phyloP scores from a whole-genome alignment of 2,797 vertebrate species.

The Danio albolineatus region DNA sequence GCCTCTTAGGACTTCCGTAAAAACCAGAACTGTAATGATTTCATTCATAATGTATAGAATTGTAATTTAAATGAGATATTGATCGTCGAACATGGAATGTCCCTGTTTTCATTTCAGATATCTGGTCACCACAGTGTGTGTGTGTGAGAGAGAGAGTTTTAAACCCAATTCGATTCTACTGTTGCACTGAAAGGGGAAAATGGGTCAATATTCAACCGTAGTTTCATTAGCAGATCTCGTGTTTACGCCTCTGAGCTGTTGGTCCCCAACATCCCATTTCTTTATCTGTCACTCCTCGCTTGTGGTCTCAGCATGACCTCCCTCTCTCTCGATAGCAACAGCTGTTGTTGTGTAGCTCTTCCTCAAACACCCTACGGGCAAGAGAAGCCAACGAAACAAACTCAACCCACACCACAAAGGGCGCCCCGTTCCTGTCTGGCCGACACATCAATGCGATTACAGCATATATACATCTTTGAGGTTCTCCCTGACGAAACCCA shows the following conservation, averaged over 20 bases:
- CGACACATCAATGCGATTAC: slow-evolving; percentile 20
- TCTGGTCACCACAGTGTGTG: background rate
- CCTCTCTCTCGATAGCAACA: slow-evolving; percentile 36
- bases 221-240: slow-evolving; percentile 45
- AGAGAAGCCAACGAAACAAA: slow-evolving; percentile 17
- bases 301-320: slow-evolving; percentile 35
- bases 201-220: slow-evolving; percentile 49
- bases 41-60: background rate
- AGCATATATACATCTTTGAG: slow-evolving; percentile 29
- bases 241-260: slow-evolving; percentile 40
- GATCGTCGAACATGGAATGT: background rate
- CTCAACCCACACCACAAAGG: slow-evolving; percentile 27
- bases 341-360: slow-evolving; percentile 51
- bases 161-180: slow-evolving; percentile 32
- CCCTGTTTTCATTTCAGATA: slow-evolving; percentile 22
- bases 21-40: background rate
- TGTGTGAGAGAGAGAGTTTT: slow-evolving; percentile 1
- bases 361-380: slow-evolving; percentile 28
- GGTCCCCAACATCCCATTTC: slow-evolving; percentile 49
- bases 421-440: slow-evolving; percentile 23
- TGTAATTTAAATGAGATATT: slow-evolving; percentile 1
- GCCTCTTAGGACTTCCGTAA: too few species aligned
- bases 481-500: slow-evolving; percentile 20
- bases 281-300: slow-evolving; percentile 52
- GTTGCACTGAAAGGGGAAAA: slow-evolving; percentile 41